Conservation (phyloP, 1,140 invertebrate species). For the Oncopeltus fasciatus region DNA sequence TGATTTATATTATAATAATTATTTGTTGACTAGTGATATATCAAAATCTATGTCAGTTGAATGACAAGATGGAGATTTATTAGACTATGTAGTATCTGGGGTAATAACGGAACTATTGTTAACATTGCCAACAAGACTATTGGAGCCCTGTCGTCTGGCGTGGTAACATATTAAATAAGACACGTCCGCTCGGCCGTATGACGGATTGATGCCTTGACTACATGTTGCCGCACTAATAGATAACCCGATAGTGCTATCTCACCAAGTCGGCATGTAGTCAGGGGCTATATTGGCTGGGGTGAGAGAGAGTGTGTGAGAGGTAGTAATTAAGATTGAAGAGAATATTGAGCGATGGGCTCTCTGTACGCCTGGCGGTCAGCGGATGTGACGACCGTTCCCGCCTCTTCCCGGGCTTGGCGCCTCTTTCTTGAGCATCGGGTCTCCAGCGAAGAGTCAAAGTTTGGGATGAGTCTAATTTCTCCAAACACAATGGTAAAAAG, state of each 20-base stretch:
- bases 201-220: background rate
- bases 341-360: background rate
- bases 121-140: background rate
- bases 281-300: background rate
- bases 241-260: background rate
- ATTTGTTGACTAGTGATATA: too few relatives aligned
- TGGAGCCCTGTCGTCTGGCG: background rate
- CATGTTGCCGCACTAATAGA: background rate
- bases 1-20: too few relatives aligned
- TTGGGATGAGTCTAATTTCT: background rate
- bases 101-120: background rate
- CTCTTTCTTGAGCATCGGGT: background rate
- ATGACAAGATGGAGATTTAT: background rate
- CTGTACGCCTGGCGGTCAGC: too few relatives aligned
- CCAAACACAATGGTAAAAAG: too few relatives aligned
- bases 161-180: background rate
- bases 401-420: too few relatives aligned
- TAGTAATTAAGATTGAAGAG: slow-evolving; percentile 6
- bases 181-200: background rate
- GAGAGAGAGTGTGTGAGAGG: too few relatives aligned
- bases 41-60: too few relatives aligned
- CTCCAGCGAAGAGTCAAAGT: background rate
- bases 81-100: background rate
- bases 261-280: slow-evolving; percentile 1
- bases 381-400: too few relatives aligned